Evolutionary conservation across 2,113 vertebrate genomes (phyloP).

Genomic region (Cryptomyrus ogoouensis): DNA sequence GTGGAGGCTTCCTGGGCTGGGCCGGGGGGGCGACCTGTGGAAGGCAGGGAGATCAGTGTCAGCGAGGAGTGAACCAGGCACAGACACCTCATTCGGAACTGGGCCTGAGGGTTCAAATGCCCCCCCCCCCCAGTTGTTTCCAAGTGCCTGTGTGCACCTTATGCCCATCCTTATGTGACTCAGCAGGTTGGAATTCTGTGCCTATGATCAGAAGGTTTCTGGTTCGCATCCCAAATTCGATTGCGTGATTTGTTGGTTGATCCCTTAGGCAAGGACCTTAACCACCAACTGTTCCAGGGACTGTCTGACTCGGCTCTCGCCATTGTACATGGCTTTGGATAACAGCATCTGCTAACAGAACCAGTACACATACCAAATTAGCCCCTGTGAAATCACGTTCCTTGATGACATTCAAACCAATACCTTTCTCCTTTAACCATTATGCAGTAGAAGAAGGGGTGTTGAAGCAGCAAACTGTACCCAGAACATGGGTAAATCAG

Average conservation of each 20-base stretch:
- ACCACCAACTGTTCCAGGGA: background rate
- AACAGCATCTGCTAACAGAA: background rate
- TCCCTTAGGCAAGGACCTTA: background rate
- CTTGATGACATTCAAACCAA: background rate
- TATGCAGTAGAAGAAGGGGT: background rate
- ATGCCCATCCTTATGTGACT: background rate
- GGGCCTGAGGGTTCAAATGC: background rate
- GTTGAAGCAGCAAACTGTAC: background rate
- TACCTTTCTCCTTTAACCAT: background rate
- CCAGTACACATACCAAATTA: background rate
- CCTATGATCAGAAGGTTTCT: background rate
- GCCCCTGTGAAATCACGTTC: background rate
- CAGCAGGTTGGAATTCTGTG: background rate
- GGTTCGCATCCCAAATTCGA: background rate
- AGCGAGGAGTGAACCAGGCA: background rate
- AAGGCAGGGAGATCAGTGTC: background rate
- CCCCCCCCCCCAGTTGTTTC: background rate
- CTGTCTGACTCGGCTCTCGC: background rate
- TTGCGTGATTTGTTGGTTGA: background rate
- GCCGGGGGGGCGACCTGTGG: constrained; percentile 82
- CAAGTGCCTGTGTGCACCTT: background rate
- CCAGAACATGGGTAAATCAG: background rate
- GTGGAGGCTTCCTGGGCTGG: constrained; percentile 90
- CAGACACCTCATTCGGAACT: background rate
- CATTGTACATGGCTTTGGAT: background rate